phyloP scores from a whole-genome alignment of 2,888 invertebrate species.

The Frankliniella intonsa region DNA sequence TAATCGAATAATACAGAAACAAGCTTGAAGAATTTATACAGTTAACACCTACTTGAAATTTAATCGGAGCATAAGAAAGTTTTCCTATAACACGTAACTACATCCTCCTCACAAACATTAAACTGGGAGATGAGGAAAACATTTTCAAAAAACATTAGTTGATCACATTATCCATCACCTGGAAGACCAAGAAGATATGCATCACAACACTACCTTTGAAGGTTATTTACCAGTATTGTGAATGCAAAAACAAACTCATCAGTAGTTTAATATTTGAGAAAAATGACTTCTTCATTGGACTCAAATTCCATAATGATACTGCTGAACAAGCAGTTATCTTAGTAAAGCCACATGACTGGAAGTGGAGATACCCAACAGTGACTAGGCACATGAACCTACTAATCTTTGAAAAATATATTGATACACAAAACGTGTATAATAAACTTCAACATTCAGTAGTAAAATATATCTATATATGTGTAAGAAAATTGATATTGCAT shows the following conservation, averaged over 20 bases:
- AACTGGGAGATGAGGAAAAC: background rate
- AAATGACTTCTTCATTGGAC: background rate
- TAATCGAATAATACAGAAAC: no score
- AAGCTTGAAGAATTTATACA: no score
- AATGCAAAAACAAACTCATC: background rate
- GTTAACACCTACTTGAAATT: no score
- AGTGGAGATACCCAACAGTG: background rate
- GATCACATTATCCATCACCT: background rate
- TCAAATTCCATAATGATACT: background rate
- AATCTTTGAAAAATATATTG: background rate
- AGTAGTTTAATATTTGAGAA: background rate
- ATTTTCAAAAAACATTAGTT: background rate
- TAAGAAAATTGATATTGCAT: slow-evolving; percentile 2
- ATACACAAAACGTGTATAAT: background rate
- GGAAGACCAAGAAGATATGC: slow-evolving; percentile 5
- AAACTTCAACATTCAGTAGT: slow-evolving; percentile 7
- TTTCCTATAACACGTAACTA: no score
- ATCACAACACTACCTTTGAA: background rate
- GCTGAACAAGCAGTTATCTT: background rate
- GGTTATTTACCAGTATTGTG: background rate
- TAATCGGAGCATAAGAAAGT: no score
- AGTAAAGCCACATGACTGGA: slow-evolving; percentile 11
- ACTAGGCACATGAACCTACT: slow-evolving; percentile 14
- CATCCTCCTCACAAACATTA: background rate
- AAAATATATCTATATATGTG: background rate